Evolutionary conservation across 2,113 vertebrate genomes (phyloP).

Genomic region (Bos taurus): DNA sequence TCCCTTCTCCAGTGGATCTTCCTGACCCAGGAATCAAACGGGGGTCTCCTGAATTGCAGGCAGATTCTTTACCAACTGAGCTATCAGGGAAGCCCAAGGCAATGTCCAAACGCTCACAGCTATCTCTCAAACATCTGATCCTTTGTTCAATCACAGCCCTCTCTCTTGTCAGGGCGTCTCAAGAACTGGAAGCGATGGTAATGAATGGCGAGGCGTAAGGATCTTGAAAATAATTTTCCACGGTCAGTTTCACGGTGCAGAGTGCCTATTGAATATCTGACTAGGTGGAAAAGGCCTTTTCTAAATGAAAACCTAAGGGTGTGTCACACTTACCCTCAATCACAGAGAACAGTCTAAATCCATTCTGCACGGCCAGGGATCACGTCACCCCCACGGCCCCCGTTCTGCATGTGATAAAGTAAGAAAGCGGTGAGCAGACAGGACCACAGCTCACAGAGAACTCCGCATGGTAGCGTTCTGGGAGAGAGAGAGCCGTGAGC

Average conservation of each 20-base stretch:
- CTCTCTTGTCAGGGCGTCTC: rapidly evolving
- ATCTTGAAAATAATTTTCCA: not conserved
- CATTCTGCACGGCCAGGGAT: not conserved
- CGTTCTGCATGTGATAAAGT: not conserved
- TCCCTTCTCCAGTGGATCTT: not conserved
- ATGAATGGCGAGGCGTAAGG: not conserved
- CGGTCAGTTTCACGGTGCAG: not conserved
- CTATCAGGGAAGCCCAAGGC: not conserved
- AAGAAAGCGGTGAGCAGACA: not conserved
- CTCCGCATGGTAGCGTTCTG: rapidly evolving
- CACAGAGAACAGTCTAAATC: not conserved
- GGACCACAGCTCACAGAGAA: not conserved
- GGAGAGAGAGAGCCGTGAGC: rapidly evolving
- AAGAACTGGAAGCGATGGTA: rapidly evolving
- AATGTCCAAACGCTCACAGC: rapidly evolving
- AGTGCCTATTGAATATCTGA: not conserved
- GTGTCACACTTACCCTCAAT: not conserved
- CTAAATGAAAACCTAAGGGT: not conserved
- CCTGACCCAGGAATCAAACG: rapidly evolving
- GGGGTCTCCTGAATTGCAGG: not conserved
- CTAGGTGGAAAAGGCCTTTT: not conserved
- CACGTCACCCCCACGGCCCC: rapidly evolving
- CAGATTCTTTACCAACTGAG: not conserved
- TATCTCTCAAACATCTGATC: not conserved
- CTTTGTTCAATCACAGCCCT: not conserved